phyloP scores from a whole-genome alignment of 2,113 vertebrate species.

The Rhea pennata region DNA sequence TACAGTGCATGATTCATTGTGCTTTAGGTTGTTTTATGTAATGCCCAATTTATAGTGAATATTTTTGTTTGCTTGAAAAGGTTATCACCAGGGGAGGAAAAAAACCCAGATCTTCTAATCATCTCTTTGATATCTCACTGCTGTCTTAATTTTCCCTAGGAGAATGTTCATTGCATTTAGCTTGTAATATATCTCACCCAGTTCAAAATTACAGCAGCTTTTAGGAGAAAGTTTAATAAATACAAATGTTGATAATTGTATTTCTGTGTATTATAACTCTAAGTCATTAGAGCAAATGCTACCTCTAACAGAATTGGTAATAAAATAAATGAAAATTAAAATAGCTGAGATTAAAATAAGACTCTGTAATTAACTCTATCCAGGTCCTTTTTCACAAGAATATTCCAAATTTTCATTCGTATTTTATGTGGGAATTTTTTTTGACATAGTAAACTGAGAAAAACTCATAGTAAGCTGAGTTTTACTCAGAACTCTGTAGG shows the following conservation, averaged over 20 bases:
- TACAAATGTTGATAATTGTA: neutral
- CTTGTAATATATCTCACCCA: neutral
- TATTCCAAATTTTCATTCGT: neutral
- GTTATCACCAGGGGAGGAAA: accelerated
- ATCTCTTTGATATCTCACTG: neutral
- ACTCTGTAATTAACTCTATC: neutral
- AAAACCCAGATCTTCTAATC: neutral
- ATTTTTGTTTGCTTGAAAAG: accelerated
- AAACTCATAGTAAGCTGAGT: neutral
- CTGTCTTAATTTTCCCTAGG: neutral
- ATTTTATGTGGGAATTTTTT: neutral
- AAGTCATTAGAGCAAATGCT: neutral
- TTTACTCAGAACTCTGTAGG: neutral
- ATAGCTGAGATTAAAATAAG: neutral
- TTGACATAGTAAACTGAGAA: neutral
- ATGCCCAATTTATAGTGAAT: neutral
- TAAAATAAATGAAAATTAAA: neutral
- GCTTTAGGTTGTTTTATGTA: neutral
- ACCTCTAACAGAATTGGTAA: neutral
- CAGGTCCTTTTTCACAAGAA: neutral
- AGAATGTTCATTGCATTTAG: neutral
- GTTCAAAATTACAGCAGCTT: neutral
- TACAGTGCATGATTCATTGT: neutral
- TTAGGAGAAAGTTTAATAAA: neutral
- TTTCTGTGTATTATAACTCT: neutral